Evolutionary conservation across 1,140 invertebrate species (phyloP).

Genomic region (Scaptodrosophila lebanonensis): DNA sequence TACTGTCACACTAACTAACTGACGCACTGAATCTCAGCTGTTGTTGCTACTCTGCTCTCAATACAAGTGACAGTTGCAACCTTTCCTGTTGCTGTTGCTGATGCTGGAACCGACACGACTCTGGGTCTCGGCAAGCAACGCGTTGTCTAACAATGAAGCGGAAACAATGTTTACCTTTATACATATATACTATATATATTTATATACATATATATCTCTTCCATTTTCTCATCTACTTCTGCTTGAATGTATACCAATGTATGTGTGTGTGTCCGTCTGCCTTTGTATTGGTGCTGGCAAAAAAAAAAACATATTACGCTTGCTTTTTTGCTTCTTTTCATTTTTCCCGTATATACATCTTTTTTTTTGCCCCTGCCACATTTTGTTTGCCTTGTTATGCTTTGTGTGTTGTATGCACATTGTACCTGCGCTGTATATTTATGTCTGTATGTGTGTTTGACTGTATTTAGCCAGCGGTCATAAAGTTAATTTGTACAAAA

Average conservation of each 20-base stretch:
- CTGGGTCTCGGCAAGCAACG: too few relatives aligned
- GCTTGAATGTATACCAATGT: constrained; percentile 16
- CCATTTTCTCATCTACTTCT: too few relatives aligned
- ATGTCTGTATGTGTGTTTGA: constrained; percentile 49
- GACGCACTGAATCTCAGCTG: constrained; percentile 36
- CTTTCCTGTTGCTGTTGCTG: too few relatives aligned
- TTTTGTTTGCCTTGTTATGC: constrained; percentile 70
- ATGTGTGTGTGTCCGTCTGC: constrained; percentile 9
- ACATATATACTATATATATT: constrained; percentile 14
- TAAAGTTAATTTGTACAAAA: constrained; percentile 75
- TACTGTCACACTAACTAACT: constrained; percentile 16
- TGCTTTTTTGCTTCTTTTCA: constrained; percentile 3
- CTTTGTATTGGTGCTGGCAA: too few relatives aligned
- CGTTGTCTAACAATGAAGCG: constrained; percentile 63
- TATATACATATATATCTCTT: constrained; percentile 29
- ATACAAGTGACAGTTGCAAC: constrained; percentile 45
- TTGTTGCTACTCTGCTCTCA: constrained; percentile 16
- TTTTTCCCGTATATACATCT: constrained; percentile 5
- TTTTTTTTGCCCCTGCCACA: constrained; percentile 29
- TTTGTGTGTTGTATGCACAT: constrained; percentile 74
- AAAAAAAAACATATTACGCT: too few relatives aligned
- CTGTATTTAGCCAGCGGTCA: constrained; percentile 73
- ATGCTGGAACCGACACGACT: too few relatives aligned
- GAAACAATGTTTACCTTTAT: constrained; percentile 70
- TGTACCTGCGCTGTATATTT: constrained; percentile 33